These are phyloP conservation scores for Ailuropoda melanoleuca DNA, from an alignment of 2,113 vertebrate species.

Conservation along the genomic window DNA sequence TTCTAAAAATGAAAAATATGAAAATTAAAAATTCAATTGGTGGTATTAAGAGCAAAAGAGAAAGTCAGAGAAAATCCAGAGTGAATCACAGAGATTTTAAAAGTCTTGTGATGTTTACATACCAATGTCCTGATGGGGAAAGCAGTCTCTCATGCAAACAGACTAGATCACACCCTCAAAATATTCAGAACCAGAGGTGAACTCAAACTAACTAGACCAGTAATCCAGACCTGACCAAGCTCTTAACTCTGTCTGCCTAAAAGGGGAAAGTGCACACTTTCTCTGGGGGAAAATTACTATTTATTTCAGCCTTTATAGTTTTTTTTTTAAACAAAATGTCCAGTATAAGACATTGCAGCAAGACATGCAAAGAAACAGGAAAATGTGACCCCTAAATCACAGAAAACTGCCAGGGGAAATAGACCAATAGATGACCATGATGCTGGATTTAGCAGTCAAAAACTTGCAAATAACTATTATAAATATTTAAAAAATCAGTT, in stretches of 20 bases:
- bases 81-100: background rate
- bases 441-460: background rate
- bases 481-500: background rate
- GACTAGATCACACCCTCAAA: background rate
- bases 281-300: background rate
- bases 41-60: background rate
- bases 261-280: background rate
- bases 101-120: background rate
- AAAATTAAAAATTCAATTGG: background rate
- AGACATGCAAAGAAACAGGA: background rate
- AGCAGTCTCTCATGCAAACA: background rate
- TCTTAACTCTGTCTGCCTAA: background rate
- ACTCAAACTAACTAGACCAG: background rate
- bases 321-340: background rate
- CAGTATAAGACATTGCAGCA: background rate
- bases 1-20: background rate
- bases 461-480: background rate
- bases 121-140: background rate
- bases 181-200: background rate
- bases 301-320: background rate
- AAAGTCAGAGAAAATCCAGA: background rate
- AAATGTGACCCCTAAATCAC: background rate
- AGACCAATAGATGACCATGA: background rate
- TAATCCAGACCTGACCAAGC: background rate
- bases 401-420: background rate